A percentile compares a stretch with the other conserved stretches of the same genome.
Evolutionary conservation across 2,888 invertebrate species (phyloP).

Genomic region (Nephrotoma flavescens): DNA sequence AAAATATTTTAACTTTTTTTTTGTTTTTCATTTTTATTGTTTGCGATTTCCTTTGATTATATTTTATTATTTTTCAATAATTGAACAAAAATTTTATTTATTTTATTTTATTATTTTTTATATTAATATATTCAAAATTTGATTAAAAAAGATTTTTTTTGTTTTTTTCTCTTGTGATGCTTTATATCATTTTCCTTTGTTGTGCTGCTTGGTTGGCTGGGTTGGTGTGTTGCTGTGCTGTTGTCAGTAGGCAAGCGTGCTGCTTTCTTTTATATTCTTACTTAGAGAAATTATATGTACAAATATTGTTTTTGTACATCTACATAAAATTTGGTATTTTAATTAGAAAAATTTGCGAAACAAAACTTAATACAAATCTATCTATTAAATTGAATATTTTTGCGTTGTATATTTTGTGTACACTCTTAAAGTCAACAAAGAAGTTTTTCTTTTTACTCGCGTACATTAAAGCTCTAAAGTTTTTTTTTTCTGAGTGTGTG

Average conservation of each 20-base stretch:
- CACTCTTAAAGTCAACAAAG: neutral
- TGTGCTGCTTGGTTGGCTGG: neutral
- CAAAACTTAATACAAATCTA: neutral
- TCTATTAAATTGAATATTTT: neutral
- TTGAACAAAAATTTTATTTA: neutral
- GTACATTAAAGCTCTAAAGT: neutral
- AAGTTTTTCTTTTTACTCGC: neutral
- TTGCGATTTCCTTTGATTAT: neutral
- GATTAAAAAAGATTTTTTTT: neutral
- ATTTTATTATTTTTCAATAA: neutral
- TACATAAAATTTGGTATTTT: neutral
- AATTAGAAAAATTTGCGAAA: neutral
- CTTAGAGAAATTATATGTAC: neutral
- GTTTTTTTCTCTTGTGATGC: neutral
- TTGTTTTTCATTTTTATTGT: neutral
- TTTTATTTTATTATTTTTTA: neutral
- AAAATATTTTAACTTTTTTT: neutral
- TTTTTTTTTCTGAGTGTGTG: neutral
- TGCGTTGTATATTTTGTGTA: neutral
- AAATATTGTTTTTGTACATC: neutral
- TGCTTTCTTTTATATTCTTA: neutral
- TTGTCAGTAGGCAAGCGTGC: neutral
- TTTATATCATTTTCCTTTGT: neutral
- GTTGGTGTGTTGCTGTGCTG: neutral
- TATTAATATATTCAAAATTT: neutral